Percentiles rank a stretch among this genome's conserved stretches.
Conservation (phyloP, 2,888 invertebrate genomes). For the Thereva nobilitata region DNA sequence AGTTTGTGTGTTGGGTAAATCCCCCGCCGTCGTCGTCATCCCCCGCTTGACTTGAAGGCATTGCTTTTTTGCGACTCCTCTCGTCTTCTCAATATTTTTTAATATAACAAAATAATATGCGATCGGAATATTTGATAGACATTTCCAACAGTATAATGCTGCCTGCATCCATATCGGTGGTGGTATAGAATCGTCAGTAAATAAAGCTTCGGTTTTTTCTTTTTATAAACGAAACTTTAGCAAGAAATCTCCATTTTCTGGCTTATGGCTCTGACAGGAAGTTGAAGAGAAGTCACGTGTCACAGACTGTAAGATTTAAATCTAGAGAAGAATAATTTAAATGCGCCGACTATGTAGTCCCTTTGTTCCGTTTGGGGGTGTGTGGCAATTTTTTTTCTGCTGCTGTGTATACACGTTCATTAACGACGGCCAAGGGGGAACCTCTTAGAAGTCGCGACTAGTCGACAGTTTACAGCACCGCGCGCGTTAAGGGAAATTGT, state of each 20-base stretch:
- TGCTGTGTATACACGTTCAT: too few species aligned
- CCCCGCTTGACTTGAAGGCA: neutral
- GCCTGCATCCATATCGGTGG: conserved; percentile 3
- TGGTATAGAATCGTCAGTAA: neutral
- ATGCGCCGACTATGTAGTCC: too few species aligned
- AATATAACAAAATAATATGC: conserved; percentile 38
- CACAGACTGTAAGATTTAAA: conserved; percentile 37
- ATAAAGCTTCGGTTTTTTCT: neutral
- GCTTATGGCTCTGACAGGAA: conserved; percentile 37
- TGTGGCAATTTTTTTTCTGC: too few species aligned
- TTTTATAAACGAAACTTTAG: neutral
- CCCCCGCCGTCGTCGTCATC: neutral
- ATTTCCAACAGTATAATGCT: conserved; percentile 31
- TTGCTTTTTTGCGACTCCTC: conserved; percentile 1
- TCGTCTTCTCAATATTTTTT: conserved; percentile 16
- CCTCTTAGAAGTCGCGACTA: too few species aligned
- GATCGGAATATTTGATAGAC: conserved; percentile 40
- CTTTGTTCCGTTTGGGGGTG: too few species aligned
- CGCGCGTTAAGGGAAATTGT: too few species aligned
- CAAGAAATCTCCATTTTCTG: conserved; percentile 8
- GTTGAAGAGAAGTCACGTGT: conserved; percentile 39
- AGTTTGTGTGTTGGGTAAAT: conserved; percentile 1
- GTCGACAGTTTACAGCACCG: too few species aligned
- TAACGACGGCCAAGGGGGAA: too few species aligned
- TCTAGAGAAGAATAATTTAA: conserved; percentile 16